These are phyloP conservation scores for Pemphredon lugubris DNA, from an alignment of 2,888 invertebrate species.

Conservation along the genomic window DNA sequence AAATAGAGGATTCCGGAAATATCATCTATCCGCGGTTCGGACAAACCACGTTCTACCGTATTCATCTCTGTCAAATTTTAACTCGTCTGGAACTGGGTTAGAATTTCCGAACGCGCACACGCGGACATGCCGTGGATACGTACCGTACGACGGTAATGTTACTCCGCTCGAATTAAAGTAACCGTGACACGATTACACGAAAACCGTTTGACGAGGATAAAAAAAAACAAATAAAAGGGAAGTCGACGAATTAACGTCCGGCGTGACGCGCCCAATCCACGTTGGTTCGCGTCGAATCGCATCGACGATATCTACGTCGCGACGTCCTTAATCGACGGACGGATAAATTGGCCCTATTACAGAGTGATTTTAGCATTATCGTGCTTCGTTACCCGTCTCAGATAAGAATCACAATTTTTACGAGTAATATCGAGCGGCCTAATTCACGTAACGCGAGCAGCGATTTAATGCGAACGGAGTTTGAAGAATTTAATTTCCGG, in stretches of 20 bases:
- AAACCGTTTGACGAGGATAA: too few relatives aligned
- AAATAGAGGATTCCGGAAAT: too few relatives aligned
- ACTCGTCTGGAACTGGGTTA: too few relatives aligned
- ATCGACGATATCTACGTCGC: not conserved
- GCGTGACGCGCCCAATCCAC: conserved; percentile 16
- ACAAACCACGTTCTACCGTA: too few relatives aligned
- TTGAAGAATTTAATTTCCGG: conserved; percentile 61
- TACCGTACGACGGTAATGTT: too few relatives aligned
- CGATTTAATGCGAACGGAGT: conserved; percentile 47
- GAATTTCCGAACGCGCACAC: too few relatives aligned
- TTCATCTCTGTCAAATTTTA: too few relatives aligned
- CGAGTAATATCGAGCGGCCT: conserved; percentile 32
- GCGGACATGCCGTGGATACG: too few relatives aligned
- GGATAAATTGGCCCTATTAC: conserved; percentile 13
- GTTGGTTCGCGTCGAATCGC: not conserved
- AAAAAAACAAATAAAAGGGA: too few relatives aligned
- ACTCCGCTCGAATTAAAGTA: too few relatives aligned
- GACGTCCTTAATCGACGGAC: conserved; percentile 15
- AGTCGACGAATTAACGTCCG: conserved; percentile 1
- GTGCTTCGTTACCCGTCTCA: conserved; percentile 6
- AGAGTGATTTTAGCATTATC: conserved; percentile 6
- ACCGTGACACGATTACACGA: too few relatives aligned
- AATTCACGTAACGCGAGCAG: conserved; percentile 35
- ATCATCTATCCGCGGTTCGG: too few relatives aligned
- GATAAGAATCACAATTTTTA: conserved; percentile 8